A percentile compares a stretch with the other conserved stretches of the same genome.
Evolutionary conservation across 2,888 invertebrate species (phyloP).

Genomic region (Acheta domesticus): DNA sequence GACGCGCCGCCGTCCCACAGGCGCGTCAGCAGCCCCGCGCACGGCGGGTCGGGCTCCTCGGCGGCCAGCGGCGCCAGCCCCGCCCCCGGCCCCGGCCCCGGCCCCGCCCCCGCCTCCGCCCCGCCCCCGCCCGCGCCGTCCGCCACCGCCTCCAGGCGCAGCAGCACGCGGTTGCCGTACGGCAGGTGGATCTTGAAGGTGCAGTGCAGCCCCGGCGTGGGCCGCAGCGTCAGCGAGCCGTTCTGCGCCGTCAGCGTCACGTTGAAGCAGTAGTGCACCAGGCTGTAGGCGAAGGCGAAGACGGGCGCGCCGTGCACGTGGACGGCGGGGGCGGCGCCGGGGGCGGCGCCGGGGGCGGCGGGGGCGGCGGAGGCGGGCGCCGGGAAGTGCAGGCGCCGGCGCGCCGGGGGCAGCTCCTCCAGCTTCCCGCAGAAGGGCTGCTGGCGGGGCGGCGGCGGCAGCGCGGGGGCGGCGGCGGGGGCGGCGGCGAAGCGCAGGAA

Average conservation of each 20-base stretch:
- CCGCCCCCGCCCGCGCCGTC: constrained; percentile 51
- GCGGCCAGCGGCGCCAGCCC: constrained; percentile 19
- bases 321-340: constrained; percentile 41
- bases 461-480: constrained; percentile 47
- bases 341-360: not conserved
- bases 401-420: constrained; percentile 60
- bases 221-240: constrained; percentile 64
- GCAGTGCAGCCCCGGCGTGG: constrained; percentile 59
- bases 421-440: constrained; percentile 62
- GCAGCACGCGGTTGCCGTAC: constrained; percentile 65
- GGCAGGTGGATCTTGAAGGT: constrained; percentile 68
- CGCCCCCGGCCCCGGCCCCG: not conserved
- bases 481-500: constrained; percentile 54
- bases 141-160: constrained; percentile 57
- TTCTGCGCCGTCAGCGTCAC: constrained; percentile 61
- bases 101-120: constrained; percentile 31
- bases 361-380: constrained; percentile 49
- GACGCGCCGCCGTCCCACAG: constrained; percentile 57
- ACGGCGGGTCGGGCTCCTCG: constrained; percentile 43
- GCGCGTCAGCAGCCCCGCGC: constrained; percentile 57
- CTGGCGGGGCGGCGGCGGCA: constrained; percentile 48
- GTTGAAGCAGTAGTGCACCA: constrained; percentile 70
- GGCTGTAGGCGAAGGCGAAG: constrained; percentile 63
- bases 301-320: constrained; percentile 61
- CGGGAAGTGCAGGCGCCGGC: constrained; percentile 61